Evolutionary conservation across 2,888 invertebrate species (phyloP).

Genomic region (Latrodectus elegans): DNA sequence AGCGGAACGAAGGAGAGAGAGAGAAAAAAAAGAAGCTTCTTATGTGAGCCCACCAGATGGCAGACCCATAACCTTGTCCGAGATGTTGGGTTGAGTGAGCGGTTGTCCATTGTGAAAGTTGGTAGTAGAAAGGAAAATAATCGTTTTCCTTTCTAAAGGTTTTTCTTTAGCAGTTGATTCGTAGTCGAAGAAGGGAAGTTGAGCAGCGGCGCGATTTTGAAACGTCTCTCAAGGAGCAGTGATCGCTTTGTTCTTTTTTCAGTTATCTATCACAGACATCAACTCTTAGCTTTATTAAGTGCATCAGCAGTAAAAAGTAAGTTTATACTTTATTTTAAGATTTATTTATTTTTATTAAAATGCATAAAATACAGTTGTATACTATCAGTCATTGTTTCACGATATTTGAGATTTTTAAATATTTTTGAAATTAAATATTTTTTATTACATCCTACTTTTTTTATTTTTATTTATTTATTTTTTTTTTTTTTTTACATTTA

Average conservation of each 20-base stretch:
- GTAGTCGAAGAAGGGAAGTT: constrained; percentile 11
- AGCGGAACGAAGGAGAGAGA: not conserved
- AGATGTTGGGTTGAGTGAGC: constrained; percentile 22
- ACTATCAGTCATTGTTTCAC: too few species aligned
- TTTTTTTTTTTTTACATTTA: too few species aligned
- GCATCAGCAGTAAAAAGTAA: too few species aligned
- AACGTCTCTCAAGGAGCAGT: not conserved
- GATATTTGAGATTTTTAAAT: too few species aligned
- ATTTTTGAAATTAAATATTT: too few species aligned
- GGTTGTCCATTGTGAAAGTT: constrained; percentile 2
- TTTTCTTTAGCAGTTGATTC: constrained; percentile 3
- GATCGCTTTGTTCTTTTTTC: not conserved
- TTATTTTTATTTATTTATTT: too few species aligned
- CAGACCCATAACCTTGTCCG: constrained; percentile 40
- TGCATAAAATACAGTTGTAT: too few species aligned
- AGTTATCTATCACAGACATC: not conserved
- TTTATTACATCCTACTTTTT: too few species aligned
- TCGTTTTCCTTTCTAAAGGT: constrained; percentile 3
- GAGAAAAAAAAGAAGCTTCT: not conserved
- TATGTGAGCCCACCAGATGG: constrained; percentile 30
- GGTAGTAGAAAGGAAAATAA: constrained; percentile 11
- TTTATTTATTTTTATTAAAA: too few species aligned
- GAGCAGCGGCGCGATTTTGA: constrained; percentile 47
- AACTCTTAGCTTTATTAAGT: too few species aligned
- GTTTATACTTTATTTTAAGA: too few species aligned